Percentiles rank a stretch among this genome's conserved stretches.
These are phyloP conservation scores for Muscicapa striata DNA, from an alignment of 2,797 vertebrate genomes.

Conservation along the genomic window DNA sequence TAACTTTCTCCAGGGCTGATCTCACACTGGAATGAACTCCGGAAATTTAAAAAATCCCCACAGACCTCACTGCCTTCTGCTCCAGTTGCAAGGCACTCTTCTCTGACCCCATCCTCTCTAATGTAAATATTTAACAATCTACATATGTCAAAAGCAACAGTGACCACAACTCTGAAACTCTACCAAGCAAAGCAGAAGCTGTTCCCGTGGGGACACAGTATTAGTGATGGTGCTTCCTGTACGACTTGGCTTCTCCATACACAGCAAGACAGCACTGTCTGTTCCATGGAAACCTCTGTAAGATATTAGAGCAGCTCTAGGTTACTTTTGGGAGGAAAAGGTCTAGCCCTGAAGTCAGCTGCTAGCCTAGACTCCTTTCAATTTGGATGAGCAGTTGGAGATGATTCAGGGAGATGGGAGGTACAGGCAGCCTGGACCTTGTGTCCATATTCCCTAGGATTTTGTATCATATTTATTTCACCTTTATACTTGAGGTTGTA, in stretches of 20 bases:
- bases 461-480: not conserved
- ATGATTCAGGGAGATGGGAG: not conserved
- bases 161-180: not conserved
- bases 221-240: not conserved
- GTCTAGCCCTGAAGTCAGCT: not conserved
- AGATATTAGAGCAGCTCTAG: not conserved
- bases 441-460: not conserved
- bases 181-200: conserved; percentile 14
- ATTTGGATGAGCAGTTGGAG: not conserved
- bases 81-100: conserved; percentile 14
- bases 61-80: conserved; percentile 14
- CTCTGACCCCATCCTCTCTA: conserved; percentile 8
- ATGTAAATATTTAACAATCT: conserved; percentile 42
- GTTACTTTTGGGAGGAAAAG: not conserved
- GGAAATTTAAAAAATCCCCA: conserved; percentile 32
- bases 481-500: not conserved
- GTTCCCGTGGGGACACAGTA: not conserved
- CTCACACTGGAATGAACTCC: conserved; percentile 23
- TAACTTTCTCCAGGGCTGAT: conserved; percentile 13
- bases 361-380: not conserved
- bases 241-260: not conserved
- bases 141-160: conserved; percentile 31
- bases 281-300: not conserved
- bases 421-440: not conserved
- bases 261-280: not conserved